Percentiles rank a stretch among this genome's conserved stretches.
Conservation (phyloP, 2,797 vertebrate species). For the Xenops minutus region DNA sequence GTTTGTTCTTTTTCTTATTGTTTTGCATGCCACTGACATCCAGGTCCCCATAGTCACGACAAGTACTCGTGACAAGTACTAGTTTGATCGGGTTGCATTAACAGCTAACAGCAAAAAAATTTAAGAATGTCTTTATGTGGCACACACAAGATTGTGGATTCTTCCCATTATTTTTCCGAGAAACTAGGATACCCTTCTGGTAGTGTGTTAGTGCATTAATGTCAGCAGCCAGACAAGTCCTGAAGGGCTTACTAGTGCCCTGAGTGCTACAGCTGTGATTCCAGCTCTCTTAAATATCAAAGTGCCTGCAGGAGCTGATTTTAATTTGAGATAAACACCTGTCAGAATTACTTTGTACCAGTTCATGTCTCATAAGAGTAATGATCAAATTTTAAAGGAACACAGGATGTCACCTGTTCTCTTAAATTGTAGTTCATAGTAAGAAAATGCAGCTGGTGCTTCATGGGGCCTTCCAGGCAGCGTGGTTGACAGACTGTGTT, state of each 20-base stretch:
- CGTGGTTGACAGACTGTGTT: background rate
- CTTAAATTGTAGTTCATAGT: background rate
- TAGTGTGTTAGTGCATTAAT: background rate
- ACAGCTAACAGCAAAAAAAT: background rate
- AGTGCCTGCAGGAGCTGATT: background rate
- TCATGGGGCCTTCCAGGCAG: background rate
- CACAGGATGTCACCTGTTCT: background rate
- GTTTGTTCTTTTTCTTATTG: background rate
- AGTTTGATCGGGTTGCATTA: background rate
- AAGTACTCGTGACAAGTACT: background rate
- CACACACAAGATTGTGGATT: background rate
- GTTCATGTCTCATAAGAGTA: rapidly evolving
- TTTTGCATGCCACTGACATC: background rate
- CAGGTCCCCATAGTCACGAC: rapidly evolving
- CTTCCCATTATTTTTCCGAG: background rate
- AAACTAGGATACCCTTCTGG: background rate
- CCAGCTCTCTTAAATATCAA: background rate
- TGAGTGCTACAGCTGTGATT: background rate
- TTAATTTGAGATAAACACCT: background rate
- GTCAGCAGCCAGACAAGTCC: background rate
- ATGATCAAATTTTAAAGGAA: background rate
- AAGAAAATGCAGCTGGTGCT: background rate
- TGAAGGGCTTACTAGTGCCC: background rate
- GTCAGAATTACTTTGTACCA: background rate
- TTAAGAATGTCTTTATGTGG: background rate